These are phyloP conservation scores for Palloptera scutellata DNA, from an alignment of 2,888 invertebrate genomes.

Conservation along the genomic window DNA sequence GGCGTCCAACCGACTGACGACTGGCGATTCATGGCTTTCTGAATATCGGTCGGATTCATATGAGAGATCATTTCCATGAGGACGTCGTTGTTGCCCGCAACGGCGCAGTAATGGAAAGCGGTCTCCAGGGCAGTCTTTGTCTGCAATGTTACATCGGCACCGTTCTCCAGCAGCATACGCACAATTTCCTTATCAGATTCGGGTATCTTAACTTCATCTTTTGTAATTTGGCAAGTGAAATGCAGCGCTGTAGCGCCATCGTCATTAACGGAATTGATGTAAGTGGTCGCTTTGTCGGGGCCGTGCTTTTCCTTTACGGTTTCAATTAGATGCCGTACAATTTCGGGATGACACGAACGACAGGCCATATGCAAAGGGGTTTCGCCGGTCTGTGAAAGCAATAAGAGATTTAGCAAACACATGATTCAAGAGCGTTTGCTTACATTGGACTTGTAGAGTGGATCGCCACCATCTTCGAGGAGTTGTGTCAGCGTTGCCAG, in stretches of 20 bases:
- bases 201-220: constrained; percentile 78
- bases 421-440: constrained; percentile 33
- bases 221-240: constrained; percentile 89
- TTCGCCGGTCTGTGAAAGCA: constrained; percentile 78
- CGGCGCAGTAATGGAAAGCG: constrained; percentile 93
- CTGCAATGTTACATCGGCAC: constrained; percentile 86
- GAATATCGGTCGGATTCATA: constrained; percentile 88
- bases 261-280: constrained; percentile 87
- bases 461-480: constrained; percentile 94
- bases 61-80: constrained; percentile 92
- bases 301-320: constrained; percentile 81
- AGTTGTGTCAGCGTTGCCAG: constrained; percentile 84
- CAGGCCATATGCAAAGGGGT: constrained; percentile 96
- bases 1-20: constrained; percentile 97
- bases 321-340: constrained; percentile 85
- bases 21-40: constrained; percentile 93
- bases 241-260: constrained; percentile 95
- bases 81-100: constrained; percentile 95
- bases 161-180: constrained; percentile 86
- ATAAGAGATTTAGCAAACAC: background rate
- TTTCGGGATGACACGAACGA: constrained; percentile 82
- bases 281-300: constrained; percentile 79
- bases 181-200: constrained; percentile 87
- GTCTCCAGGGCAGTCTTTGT: constrained; percentile 91
- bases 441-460: constrained; percentile 89